Conservation (phyloP, 2,888 invertebrate genomes). For the Lithosia quadra region DNA sequence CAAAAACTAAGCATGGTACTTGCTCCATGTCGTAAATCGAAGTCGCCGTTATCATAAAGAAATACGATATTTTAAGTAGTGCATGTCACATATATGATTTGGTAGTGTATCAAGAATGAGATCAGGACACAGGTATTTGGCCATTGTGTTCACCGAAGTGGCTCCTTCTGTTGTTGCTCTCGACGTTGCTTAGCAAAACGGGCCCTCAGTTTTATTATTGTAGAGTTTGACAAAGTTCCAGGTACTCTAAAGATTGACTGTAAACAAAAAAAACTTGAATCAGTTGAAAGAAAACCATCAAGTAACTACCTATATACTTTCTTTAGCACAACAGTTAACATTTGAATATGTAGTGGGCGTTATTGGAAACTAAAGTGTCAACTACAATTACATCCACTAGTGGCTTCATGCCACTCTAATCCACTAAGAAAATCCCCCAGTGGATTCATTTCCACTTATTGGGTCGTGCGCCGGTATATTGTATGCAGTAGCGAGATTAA, state of each 20-base stretch:
- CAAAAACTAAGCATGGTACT: background rate
- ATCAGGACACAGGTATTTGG: constrained; percentile 61
- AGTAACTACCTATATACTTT: no score
- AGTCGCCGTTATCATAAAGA: background rate
- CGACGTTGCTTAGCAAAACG: constrained; percentile 85
- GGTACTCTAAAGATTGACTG: constrained; percentile 94
- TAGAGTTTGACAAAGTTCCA: constrained; percentile 90
- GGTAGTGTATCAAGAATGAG: constrained; percentile 65
- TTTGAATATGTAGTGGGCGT: background rate
- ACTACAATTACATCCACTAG: no score
- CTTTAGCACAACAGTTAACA: background rate
- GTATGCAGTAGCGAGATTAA: no score
- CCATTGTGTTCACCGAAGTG: constrained; percentile 68
- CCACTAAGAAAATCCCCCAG: no score
- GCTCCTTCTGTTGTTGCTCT: constrained; percentile 82
- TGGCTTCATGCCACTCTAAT: no score
- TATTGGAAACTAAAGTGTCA: no score
- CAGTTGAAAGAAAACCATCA: background rate
- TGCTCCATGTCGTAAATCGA: background rate
- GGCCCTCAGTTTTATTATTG: constrained; percentile 88
- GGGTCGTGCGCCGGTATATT: background rate
- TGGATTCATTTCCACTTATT: no score
- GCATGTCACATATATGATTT: constrained; percentile 52
- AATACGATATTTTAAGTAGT: constrained; percentile 12
- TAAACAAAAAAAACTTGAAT: constrained; percentile 63